These are phyloP conservation scores for Abrostola tripartita DNA, from an alignment of 2,888 invertebrate genomes.

Conservation along the genomic window DNA sequence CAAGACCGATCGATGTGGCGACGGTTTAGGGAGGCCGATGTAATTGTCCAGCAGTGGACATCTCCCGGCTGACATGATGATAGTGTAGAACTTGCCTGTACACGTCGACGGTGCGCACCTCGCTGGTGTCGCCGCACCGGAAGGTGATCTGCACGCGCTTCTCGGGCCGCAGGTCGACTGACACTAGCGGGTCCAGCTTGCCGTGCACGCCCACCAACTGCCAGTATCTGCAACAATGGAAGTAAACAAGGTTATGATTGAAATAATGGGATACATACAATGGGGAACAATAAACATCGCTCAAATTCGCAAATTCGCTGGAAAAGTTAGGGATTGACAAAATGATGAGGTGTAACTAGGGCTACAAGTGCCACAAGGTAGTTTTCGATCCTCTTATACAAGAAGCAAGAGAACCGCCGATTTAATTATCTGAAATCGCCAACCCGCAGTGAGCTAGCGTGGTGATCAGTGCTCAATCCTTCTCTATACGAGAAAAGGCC, in stretches of 20 bases:
- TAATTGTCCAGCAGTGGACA: neutral
- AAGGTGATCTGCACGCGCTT: constrained; percentile 95
- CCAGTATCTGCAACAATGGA: constrained; percentile 89
- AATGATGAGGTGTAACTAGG: too few relatives aligned
- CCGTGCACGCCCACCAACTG: constrained; percentile 96
- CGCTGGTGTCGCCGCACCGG: constrained; percentile 92
- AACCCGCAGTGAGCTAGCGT: too few relatives aligned
- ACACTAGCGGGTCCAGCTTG: constrained; percentile 95
- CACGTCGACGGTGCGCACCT: constrained; percentile 92
- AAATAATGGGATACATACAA: neutral
- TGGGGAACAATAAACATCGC: neutral
- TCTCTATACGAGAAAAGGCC: too few relatives aligned
- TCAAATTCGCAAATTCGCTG: too few relatives aligned
- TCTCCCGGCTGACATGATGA: neutral
- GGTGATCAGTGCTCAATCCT: too few relatives aligned
- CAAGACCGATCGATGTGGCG: too few relatives aligned
- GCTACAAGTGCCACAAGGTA: too few relatives aligned
- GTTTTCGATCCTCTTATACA: too few relatives aligned
- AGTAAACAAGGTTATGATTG: neutral
- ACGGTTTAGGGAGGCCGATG: too few relatives aligned
- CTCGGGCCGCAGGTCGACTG: constrained; percentile 95
- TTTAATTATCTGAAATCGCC: too few relatives aligned
- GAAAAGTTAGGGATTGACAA: too few relatives aligned
- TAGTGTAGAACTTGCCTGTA: constrained; percentile 82
- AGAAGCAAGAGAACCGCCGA: too few relatives aligned